These are phyloP conservation scores for Cataglyphis rosenhaueri DNA, from an alignment of 2,888 invertebrate genomes.

Conservation along the genomic window DNA sequence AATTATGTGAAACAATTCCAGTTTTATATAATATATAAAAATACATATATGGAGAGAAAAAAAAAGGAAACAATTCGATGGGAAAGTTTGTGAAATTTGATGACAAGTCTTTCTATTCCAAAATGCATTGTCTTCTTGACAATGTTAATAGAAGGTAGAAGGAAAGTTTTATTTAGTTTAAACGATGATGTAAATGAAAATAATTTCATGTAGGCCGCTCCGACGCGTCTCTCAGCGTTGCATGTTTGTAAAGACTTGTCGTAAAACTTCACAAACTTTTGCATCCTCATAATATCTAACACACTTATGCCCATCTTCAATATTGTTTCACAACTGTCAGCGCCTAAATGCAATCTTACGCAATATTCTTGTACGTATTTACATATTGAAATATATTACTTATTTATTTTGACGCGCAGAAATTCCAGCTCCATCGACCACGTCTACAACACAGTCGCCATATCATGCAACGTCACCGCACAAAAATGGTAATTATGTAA, in stretches of 20 bases:
- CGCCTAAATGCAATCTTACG: not conserved
- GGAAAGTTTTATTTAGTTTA: conserved; percentile 38
- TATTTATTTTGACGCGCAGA: conserved; percentile 87
- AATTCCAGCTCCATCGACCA: conserved; percentile 94
- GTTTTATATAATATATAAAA: not conserved
- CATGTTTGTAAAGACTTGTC: conserved; percentile 6
- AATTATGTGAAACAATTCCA: not conserved
- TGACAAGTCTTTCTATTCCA: not conserved
- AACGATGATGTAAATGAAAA: conserved; percentile 13
- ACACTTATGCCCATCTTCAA: conserved; percentile 7
- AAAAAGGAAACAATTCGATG: not conserved
- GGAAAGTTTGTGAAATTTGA: conserved; percentile 4
- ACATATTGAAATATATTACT: not conserved
- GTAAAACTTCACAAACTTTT: conserved; percentile 17
- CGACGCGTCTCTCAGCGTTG: not conserved
- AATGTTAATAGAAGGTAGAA: conserved; percentile 14
- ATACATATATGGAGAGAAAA: not conserved
- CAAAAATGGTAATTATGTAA: conserved; percentile 88
- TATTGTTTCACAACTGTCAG: not conserved
- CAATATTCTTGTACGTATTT: not conserved
- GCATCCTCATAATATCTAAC: not conserved
- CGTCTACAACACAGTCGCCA: conserved; percentile 88
- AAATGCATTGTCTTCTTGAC: conserved; percentile 30
- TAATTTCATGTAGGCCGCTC: conserved; percentile 12
- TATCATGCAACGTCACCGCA: conserved; percentile 88